These are phyloP conservation scores for Bovichtus diacanthus DNA, from an alignment of 2,797 vertebrate genomes.

Conservation along the genomic window DNA sequence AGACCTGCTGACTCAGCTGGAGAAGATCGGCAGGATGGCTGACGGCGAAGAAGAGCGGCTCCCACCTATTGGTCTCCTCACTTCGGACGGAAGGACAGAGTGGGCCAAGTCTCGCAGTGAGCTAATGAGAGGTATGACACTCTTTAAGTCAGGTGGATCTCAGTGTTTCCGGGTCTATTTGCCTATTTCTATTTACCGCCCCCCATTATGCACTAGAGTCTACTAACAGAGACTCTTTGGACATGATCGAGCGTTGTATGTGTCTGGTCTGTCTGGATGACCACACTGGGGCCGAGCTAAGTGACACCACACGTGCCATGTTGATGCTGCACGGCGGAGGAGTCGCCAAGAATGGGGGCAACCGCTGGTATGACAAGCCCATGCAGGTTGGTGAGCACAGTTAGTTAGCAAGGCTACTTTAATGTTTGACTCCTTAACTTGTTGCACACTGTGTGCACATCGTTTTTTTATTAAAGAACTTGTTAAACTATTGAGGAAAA, in stretches of 20 bases:
- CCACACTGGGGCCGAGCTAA: slow-evolving; percentile 82
- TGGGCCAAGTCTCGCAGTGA: slow-evolving; percentile 92
- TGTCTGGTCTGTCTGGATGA: slow-evolving; percentile 95
- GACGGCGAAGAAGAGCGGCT: slow-evolving; percentile 89
- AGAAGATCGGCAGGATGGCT: slow-evolving; percentile 94
- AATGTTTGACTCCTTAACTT: not conserved
- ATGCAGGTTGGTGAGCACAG: slow-evolving; percentile 90
- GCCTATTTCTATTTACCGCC: too few relatives aligned
- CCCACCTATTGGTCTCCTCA: slow-evolving; percentile 94
- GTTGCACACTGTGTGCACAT: not conserved
- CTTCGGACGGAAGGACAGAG: slow-evolving; percentile 92
- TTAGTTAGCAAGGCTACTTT: not conserved
- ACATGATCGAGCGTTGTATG: slow-evolving; percentile 96
- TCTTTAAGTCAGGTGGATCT: not conserved
- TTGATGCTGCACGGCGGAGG: slow-evolving; percentile 94
- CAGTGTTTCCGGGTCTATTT: not conserved
- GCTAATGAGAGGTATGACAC: slow-evolving; percentile 91
- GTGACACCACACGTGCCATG: slow-evolving; percentile 85
- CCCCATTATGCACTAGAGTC: slow-evolving; percentile 86
- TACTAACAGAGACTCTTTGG: slow-evolving; percentile 95
- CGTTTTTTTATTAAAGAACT: not conserved
- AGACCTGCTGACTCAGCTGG: slow-evolving; percentile 95
- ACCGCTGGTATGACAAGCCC: slow-evolving; percentile 99
- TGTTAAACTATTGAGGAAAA: not conserved
- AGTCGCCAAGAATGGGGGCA: slow-evolving; percentile 88